Base-by-base conservation (phyloP, 1,140 invertebrate species). In the Drosophila pectinifera region DNA sequence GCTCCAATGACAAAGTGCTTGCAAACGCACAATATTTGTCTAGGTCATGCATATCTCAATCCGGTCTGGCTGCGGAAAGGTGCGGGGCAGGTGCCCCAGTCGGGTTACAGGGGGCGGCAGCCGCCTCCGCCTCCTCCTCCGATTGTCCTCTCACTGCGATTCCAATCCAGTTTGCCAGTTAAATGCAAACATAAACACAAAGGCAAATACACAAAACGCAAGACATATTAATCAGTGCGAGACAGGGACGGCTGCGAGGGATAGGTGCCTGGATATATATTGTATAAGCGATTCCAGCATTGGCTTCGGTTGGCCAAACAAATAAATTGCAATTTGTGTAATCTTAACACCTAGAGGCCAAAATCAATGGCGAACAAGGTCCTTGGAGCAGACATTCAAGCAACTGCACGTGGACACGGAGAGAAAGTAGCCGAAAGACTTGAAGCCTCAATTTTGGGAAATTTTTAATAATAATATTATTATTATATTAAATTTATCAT, bases 291-390 rank as follows among this genome's bases (percentile, higher is more conserved):
- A 89, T 79, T 82, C 54, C 53, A 73, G 79, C 75, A 82, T 79
- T 88, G 64, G 79, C 80, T 88, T 83, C 67, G 80, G 83, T 75
- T 70, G 51, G 67, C 73, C 86, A 83, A 77, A 88, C 83, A 86
- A 86, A 86, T 86, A 86, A 86, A 88, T 86, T 86, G 83, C 83
- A 86, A 86, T 86, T 86, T 86, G 83, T 88, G 83, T 86, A 86
- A 86, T 88, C 85, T 86, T 78, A 89, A 73, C 83, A 86, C 83
- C 84, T 88, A 65, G 75, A 69, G 83, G 83, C 83, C 46, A 86
- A 83, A 86, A 83, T 86, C 83, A 88, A 79, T 86, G 83, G 55
- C 54, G 49, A 72, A 59, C 75, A 58, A 46, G 46, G 26, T 70
- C 43, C 34, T 58, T 26, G 20, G 16, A 45, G 43, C 31, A 63